phyloP scores from a whole-genome alignment of 2,113 vertebrate genomes.

The Synchiropus splendidus region DNA sequence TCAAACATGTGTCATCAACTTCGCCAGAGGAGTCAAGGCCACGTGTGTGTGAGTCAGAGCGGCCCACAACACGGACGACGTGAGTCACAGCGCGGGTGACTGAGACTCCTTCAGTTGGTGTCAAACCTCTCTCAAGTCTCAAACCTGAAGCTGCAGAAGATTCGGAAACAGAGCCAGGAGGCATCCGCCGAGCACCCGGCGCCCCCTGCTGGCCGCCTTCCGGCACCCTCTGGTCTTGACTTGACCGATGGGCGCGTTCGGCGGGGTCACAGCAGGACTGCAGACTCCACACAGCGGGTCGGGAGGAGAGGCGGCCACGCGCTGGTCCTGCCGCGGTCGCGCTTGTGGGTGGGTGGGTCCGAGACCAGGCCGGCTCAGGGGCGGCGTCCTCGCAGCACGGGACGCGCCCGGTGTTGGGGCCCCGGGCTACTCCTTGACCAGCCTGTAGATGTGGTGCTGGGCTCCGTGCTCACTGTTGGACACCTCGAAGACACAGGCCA shows the following conservation, averaged over 20 bases:
- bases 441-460: conserved; percentile 97
- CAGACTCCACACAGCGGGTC: conserved; percentile 3
- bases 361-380: neutral
- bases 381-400: too few relatives aligned
- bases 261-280: neutral
- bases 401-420: too few relatives aligned
- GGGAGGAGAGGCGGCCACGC: conserved; percentile 23
- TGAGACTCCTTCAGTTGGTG: conserved; percentile 1
- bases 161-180: too few relatives aligned
- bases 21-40: conserved; percentile 4
- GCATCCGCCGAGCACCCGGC: too few relatives aligned
- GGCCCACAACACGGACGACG: conserved; percentile 7
- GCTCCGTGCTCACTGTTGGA: conserved; percentile 97
- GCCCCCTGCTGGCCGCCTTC: too few relatives aligned
- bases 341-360: conserved; percentile 2
- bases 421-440: conserved; percentile 97
- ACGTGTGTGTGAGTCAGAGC: neutral
- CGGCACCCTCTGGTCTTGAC: neutral
- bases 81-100: conserved; percentile 13
- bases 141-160: neutral
- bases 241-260: conserved; percentile 4
- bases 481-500: conserved; percentile 98
- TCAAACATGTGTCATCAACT: conserved; percentile 5
- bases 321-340: conserved; percentile 6
- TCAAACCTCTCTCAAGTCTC: conserved; percentile 2